Percentiles rank a stretch among this genome's conserved stretches.
phyloP scores from a whole-genome alignment of 2,888 invertebrate genomes.

The Dynastes maya region DNA sequence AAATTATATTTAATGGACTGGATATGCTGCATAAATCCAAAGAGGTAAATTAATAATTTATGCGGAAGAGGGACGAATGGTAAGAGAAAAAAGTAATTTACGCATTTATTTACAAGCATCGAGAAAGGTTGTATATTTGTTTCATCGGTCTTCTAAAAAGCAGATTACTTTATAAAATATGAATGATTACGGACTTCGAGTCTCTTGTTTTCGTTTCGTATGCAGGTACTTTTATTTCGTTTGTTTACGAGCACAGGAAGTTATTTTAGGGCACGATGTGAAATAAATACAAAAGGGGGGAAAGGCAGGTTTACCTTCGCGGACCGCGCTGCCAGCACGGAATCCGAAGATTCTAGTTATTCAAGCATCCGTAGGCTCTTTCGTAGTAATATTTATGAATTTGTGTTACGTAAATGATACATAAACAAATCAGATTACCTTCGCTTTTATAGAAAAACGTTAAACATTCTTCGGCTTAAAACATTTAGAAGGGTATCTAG shows the following conservation, averaged over 20 bases:
- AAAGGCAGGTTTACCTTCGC: background rate
- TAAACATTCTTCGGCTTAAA: background rate
- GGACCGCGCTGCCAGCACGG: background rate
- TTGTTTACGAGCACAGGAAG: slow-evolving; percentile 22
- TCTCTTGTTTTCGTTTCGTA: slow-evolving; percentile 20
- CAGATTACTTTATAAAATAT: slow-evolving; percentile 18
- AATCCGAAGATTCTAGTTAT: background rate
- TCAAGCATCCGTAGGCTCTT: background rate
- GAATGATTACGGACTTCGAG: slow-evolving; percentile 11
- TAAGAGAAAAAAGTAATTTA: slow-evolving; percentile 10
- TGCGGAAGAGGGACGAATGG: background rate
- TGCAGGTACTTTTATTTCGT: slow-evolving; percentile 18
- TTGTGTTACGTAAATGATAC: background rate
- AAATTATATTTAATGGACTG: background rate
- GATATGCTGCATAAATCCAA: background rate
- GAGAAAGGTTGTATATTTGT: slow-evolving; percentile 4
- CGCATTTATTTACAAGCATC: background rate
- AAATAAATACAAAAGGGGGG: slow-evolving; percentile 1
- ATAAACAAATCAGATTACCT: background rate
- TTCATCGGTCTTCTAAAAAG: slow-evolving; percentile 15
- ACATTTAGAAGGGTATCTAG: background rate
- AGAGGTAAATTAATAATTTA: slow-evolving; percentile 16
- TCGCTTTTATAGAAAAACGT: slow-evolving; percentile 1
- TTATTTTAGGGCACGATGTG: slow-evolving; percentile 15
- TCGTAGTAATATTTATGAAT: slow-evolving; percentile 18